Base-by-base conservation (phyloP, 2,797 vertebrate genomes). In the Delichon dasypus region DNA sequence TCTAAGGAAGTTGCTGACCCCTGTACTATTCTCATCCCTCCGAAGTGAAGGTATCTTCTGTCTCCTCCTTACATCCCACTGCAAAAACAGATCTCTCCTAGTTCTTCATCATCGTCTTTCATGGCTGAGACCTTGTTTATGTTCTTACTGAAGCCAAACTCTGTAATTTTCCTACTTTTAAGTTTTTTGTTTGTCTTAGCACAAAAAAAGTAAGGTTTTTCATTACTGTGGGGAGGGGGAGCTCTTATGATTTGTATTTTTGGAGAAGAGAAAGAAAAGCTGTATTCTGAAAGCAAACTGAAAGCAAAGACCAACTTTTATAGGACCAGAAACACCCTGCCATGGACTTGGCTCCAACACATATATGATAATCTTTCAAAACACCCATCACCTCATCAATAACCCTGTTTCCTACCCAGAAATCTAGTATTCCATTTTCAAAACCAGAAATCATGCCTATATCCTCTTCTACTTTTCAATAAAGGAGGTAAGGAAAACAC, bases 31-130 rank as follows among this genome's bases (percentile, higher is more conserved):
- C 21, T 44, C 45, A 78, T 27, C 15, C 25, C 16, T 34, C 36
- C 1, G 0, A 72, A 38, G 8, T 6, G 29, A 16, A 47, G 22
- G 42, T 0, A 0, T 40, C 42, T 67, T 27, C 27, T 25, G 11
- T 27, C 30, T 44, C n/a, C 18, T 72, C n/a, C 34, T 68, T 19
- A 7, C 2, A 48, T 10, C 51, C 62, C 47, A 61, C 38, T 58
- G 25, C 10, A 89, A 26, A 70, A 90, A 72, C 13, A 85, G 8
- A 60, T 10, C 13, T 44, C 10, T 66, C 21, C 48, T 25, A 40
- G 11, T 8, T 60, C 36, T 51, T 48, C 5, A 55, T 32, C 10
- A 36, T 14, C 27, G 27, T 15, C 45, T 67, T 72, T 16, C 40
- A 70, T 8, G 5, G 25, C 54, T 3, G 1, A 84, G 8, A 81